Evolutionary conservation across 2,888 invertebrate genomes (phyloP).

Genomic region (Scaptomyza flava): DNA sequence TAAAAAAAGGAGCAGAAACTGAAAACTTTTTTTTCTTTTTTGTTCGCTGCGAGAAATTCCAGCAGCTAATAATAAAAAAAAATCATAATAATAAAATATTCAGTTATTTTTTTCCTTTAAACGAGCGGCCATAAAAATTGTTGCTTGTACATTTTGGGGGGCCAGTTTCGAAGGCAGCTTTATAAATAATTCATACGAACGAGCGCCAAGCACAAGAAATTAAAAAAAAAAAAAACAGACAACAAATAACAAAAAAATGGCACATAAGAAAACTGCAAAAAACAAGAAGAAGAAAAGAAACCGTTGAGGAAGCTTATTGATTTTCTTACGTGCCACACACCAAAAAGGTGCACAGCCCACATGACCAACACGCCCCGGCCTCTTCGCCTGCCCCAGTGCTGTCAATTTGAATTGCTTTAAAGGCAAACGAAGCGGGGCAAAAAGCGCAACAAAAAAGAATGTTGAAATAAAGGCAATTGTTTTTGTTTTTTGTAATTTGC

Average conservation of each 20-base stretch:
- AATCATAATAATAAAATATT: conserved; percentile 52
- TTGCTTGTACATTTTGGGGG: conserved; percentile 64
- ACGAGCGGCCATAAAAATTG: conserved; percentile 68
- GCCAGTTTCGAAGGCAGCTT: conserved; percentile 51
- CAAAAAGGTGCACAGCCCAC: conserved; percentile 39
- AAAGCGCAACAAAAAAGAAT: conserved; percentile 33
- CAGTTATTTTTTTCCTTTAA: conserved; percentile 41
- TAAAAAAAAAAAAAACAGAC: conserved; percentile 58
- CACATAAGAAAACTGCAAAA: conserved; percentile 8
- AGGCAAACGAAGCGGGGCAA: conserved; percentile 49
- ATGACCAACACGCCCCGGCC: not conserved
- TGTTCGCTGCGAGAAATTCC: conserved; percentile 61
- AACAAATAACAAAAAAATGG: conserved; percentile 2
- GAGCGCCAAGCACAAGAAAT: conserved; percentile 68
- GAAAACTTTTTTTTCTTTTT: conserved; percentile 28
- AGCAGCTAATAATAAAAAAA: conserved; percentile 72
- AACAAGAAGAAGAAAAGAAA: conserved; percentile 24
- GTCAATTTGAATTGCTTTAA: conserved; percentile 62
- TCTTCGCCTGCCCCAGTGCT: conserved; percentile 3
- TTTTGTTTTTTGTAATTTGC: conserved; percentile 65
- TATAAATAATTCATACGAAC: conserved; percentile 76
- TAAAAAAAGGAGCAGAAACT: conserved; percentile 20
- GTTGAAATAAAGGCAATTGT: conserved; percentile 75
- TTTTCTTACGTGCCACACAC: conserved; percentile 57
- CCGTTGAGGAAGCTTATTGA: conserved; percentile 70